Conservation (phyloP, 2,113 vertebrate genomes). For the Isichthys henryi region DNA sequence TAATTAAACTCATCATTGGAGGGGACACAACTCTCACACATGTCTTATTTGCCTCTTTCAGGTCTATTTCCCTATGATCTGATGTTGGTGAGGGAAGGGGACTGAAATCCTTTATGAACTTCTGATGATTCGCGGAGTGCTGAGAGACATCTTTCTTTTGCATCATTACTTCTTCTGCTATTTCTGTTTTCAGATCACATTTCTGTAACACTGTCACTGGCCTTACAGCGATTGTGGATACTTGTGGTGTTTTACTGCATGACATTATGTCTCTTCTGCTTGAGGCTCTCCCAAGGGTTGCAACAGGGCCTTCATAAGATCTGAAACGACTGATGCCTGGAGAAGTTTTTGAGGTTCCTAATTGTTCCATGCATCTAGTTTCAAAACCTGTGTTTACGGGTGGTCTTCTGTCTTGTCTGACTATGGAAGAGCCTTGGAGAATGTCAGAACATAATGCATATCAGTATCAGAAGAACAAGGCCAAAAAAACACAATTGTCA, state of each 20-base stretch:
- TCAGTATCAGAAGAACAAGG: conserved; percentile 63
- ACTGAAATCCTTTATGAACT: conserved; percentile 26
- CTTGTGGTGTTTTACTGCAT: conserved; percentile 53
- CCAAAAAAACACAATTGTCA: neutral
- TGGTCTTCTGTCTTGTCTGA: conserved; percentile 58
- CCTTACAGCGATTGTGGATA: conserved; percentile 33
- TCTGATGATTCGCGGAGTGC: conserved; percentile 23
- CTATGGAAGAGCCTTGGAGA: conserved; percentile 50
- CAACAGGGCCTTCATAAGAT: conserved; percentile 48
- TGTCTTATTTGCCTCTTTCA: conserved; percentile 31
- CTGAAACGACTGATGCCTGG: conserved; percentile 40
- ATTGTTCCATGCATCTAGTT: conserved; percentile 47
- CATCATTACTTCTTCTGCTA: conserved; percentile 46
- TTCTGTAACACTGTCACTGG: conserved; percentile 19
- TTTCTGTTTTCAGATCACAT: conserved; percentile 40
- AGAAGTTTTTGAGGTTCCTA: conserved; percentile 46
- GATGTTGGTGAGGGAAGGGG: conserved; percentile 31
- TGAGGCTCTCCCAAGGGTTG: conserved; percentile 43
- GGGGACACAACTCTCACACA: conserved; percentile 43
- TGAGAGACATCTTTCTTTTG: conserved; percentile 40
- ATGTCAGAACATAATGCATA: conserved; percentile 56
- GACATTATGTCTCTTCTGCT: conserved; percentile 59
- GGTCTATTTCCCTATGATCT: conserved; percentile 28
- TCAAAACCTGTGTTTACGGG: conserved; percentile 44
- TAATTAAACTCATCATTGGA: conserved; percentile 33